These are phyloP conservation scores for Amorpha juglandis DNA, from an alignment of 2,888 invertebrate genomes.

Conservation along the genomic window DNA sequence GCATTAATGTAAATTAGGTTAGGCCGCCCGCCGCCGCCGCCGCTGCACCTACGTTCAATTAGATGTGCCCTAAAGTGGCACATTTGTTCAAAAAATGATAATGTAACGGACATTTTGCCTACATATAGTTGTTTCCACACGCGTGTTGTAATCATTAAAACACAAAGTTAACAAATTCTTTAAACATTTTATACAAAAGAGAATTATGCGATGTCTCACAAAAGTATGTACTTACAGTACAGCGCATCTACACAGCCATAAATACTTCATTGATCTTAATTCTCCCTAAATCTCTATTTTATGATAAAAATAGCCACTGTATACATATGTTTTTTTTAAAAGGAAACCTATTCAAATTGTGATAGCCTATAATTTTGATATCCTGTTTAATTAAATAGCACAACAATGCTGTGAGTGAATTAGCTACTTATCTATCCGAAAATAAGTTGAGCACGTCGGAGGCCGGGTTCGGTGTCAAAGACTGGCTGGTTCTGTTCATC, in stretches of 20 bases:
- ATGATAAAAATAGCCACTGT: not conserved
- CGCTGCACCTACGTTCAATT: conserved; percentile 81
- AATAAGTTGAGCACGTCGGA: conserved; percentile 62
- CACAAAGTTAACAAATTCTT: conserved; percentile 28
- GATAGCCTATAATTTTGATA: not conserved
- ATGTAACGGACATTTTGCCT: conserved; percentile 56
- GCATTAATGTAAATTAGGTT: conserved; percentile 85
- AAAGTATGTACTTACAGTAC: not conserved
- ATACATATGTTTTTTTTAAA: not conserved
- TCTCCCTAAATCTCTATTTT: not conserved
- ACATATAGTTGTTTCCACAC: conserved; percentile 49
- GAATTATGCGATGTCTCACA: not conserved
- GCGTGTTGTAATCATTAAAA: conserved; percentile 52
- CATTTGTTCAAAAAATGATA: conserved; percentile 73
- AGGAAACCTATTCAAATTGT: not conserved
- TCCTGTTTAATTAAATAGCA: conserved; percentile 34
- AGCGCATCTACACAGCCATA: not conserved
- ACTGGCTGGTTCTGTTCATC: conserved; percentile 66
- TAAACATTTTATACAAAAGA: not conserved
- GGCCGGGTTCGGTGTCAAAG: conserved; percentile 73
- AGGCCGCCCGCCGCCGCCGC: conserved; percentile 58
- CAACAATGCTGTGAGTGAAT: conserved; percentile 51
- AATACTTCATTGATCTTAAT: not conserved
- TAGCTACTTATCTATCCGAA: conserved; percentile 50
- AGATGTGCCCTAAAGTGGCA: conserved; percentile 78